Evolutionary conservation across 2,113 vertebrate genomes (phyloP).

Genomic region (Seriola quinqueradiata): DNA sequence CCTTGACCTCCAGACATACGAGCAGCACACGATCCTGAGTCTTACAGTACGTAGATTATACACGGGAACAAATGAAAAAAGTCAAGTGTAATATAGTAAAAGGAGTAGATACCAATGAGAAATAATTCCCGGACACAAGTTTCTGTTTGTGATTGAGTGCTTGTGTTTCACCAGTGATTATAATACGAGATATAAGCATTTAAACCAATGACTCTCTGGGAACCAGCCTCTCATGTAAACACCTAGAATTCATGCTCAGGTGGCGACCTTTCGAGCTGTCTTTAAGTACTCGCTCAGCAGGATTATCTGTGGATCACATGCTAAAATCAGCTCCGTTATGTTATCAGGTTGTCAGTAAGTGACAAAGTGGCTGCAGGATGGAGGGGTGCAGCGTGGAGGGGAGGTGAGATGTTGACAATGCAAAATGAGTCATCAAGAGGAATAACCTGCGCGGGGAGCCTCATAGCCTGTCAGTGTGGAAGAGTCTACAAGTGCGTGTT

Average conservation of each 20-base stretch:
- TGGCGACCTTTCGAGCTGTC: not conserved
- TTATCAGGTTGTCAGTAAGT: constrained; percentile 39
- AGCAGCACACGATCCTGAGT: too few relatives aligned
- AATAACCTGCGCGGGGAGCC: constrained; percentile 36
- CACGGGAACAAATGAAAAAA: too few relatives aligned
- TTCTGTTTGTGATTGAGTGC: not conserved
- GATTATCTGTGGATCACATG: constrained; percentile 8
- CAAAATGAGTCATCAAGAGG: constrained; percentile 58
- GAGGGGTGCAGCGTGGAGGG: not conserved
- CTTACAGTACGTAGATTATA: too few relatives aligned
- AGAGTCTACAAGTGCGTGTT: not conserved
- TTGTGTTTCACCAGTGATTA: not conserved
- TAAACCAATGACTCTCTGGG: not conserved
- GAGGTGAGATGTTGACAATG: constrained; percentile 22
- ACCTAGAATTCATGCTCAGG: not conserved
- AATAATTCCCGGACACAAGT: not conserved
- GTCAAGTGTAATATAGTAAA: too few relatives aligned
- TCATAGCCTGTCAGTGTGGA: constrained; percentile 14
- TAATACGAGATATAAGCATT: not conserved
- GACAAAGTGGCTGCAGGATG: constrained; percentile 33
- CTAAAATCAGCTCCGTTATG: constrained; percentile 27
- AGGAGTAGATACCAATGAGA: too few relatives aligned
- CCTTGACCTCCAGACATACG: too few relatives aligned
- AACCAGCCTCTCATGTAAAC: not conserved
- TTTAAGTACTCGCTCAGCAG: constrained; percentile 19